A percentile compares a stretch with the other conserved stretches of the same genome.
These are phyloP conservation scores for Sebastes variabilis DNA, from an alignment of 2,797 vertebrate genomes.

Conservation along the genomic window DNA sequence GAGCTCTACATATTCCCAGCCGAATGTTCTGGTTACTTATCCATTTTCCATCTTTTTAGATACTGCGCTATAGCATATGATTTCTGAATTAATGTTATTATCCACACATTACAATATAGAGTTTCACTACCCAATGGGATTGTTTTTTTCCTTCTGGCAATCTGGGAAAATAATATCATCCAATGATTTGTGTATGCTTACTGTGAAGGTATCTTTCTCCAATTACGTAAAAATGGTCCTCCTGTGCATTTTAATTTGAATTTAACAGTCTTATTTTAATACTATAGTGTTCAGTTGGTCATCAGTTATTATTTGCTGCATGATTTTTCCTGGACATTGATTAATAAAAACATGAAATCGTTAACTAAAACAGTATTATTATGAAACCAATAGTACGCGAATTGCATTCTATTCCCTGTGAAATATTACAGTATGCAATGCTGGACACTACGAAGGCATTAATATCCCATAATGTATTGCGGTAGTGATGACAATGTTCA, in stretches of 20 bases:
- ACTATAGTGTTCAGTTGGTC: too few species aligned
- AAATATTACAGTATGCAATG: too few species aligned
- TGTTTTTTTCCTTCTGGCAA: background rate
- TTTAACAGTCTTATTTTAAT: background rate
- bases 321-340: background rate
- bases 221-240: background rate
- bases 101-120: background rate
- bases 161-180: background rate
- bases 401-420: too few species aligned
- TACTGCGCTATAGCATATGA: background rate
- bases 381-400: too few species aligned
- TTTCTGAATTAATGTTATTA: background rate
- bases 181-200: background rate
- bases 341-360: background rate
- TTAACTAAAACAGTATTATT: too few species aligned
- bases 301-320: accelerated
- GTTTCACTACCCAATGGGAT: background rate
- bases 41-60: background rate
- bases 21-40: background rate
- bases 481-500: too few species aligned
- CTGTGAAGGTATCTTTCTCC: background rate
- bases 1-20: background rate
- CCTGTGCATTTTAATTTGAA: background rate
- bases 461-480: accelerated
- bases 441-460: too few species aligned